Percentiles rank a stretch among this genome's conserved stretches.
Conservation (phyloP, 1,140 invertebrate species). For the Achroia grisella region DNA sequence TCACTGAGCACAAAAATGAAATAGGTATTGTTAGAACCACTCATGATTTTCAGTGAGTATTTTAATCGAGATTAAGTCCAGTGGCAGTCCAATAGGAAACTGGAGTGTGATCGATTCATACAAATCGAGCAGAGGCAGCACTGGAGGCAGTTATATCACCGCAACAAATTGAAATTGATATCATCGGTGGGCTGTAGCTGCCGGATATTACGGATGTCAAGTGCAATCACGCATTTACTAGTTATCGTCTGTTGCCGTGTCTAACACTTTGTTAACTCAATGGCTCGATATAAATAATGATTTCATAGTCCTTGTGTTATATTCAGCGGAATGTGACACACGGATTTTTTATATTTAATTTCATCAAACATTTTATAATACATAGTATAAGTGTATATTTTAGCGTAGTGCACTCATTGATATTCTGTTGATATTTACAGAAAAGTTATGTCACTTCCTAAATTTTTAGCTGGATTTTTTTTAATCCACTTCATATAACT, state of each 20-base stretch:
- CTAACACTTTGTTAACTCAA: slow-evolving; percentile 25
- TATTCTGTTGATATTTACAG: no score
- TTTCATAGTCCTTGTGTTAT: not conserved
- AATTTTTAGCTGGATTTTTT: no score
- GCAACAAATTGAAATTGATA: slow-evolving; percentile 72
- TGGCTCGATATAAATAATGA: not conserved
- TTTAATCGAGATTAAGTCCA: slow-evolving; percentile 63
- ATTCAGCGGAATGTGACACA: no score
- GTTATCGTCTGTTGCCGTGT: slow-evolving; percentile 14
- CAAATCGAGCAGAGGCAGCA: slow-evolving; percentile 48
- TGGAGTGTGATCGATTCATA: slow-evolving; percentile 62
- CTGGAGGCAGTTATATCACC: slow-evolving; percentile 52
- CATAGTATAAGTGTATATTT: no score
- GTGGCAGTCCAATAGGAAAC: slow-evolving; percentile 59
- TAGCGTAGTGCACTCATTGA: no score
- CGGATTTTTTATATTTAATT: no score
- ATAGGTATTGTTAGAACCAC: slow-evolving; percentile 31
- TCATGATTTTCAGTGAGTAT: slow-evolving; percentile 27
- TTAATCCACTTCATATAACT: no score
- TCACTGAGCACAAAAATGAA: slow-evolving; percentile 25
- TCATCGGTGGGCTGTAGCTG: slow-evolving; percentile 53
- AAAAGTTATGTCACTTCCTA: no score
- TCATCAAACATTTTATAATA: no score
- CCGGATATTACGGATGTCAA: slow-evolving; percentile 69
- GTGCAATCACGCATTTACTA: slow-evolving; percentile 51